Conservation (phyloP, 2,888 invertebrate species). For the Amiota mariae region DNA sequence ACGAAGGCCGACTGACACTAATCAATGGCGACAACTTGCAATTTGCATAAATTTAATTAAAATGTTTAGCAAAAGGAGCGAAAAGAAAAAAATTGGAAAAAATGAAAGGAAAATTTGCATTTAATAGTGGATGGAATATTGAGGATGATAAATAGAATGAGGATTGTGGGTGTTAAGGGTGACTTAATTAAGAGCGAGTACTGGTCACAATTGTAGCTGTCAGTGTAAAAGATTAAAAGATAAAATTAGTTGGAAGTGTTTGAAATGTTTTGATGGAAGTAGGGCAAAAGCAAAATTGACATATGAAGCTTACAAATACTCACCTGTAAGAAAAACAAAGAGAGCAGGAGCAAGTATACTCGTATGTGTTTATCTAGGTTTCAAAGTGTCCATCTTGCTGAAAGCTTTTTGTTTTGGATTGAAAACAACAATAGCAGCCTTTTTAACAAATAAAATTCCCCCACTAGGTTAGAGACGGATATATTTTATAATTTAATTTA, state of each 20-base stretch:
- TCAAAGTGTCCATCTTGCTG: too few relatives aligned
- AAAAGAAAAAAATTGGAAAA: background rate
- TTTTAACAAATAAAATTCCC: too few relatives aligned
- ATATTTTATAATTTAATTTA: too few relatives aligned
- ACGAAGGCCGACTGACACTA: constrained; percentile 7
- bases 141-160: background rate
- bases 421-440: too few relatives aligned
- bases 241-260: constrained; percentile 26
- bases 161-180: background rate
- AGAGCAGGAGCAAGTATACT: too few relatives aligned
- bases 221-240: constrained; percentile 35
- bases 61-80: constrained; percentile 20
- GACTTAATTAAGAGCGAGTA: constrained; percentile 19
- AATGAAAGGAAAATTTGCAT: constrained; percentile 3
- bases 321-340: too few relatives aligned
- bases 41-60: constrained; percentile 58
- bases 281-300: background rate
- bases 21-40: constrained; percentile 33
- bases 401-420: too few relatives aligned
- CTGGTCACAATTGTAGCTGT: constrained; percentile 22
- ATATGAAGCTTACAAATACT: constrained; percentile 19
- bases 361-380: too few relatives aligned
- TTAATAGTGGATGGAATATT: background rate
- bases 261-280: too few relatives aligned
- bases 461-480: too few relatives aligned